These are phyloP conservation scores for Altica lythri DNA, from an alignment of 2,888 invertebrate genomes.

Conservation along the genomic window DNA sequence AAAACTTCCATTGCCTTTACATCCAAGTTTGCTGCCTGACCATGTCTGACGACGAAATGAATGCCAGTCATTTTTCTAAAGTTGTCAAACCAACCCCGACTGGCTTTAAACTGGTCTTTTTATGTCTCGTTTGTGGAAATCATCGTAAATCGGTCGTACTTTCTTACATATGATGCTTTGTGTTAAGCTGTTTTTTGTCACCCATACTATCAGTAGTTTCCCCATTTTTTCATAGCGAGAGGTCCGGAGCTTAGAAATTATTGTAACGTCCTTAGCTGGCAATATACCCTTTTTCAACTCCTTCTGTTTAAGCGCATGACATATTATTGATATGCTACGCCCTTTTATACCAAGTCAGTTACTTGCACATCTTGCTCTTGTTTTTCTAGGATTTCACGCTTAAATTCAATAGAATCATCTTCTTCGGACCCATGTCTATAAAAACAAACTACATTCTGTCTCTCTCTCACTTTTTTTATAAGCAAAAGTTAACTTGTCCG, in stretches of 20 bases:
- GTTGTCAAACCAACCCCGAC: slow-evolving; percentile 11
- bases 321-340: neutral
- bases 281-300: neutral
- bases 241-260: neutral
- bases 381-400: neutral
- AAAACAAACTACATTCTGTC: too few relatives aligned
- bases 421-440: neutral
- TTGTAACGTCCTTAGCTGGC: neutral
- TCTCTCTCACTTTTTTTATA: too few relatives aligned
- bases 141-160: neutral
- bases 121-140: slow-evolving; percentile 1
- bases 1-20: slow-evolving; percentile 1
- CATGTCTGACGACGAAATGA: slow-evolving; percentile 9
- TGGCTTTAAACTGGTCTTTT: neutral
- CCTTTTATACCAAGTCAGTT: neutral
- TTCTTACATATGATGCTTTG: neutral
- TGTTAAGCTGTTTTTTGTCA: neutral
- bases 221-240: neutral
- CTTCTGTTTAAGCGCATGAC: neutral
- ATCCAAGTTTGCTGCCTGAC: slow-evolving; percentile 11
- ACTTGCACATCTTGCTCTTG: neutral
- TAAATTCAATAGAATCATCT: neutral
- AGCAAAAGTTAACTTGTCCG: too few relatives aligned
- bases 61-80: slow-evolving; percentile 8
- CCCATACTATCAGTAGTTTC: neutral